Conservation (phyloP, 2,113 vertebrate species). For the Hippocampus abdominalis region DNA sequence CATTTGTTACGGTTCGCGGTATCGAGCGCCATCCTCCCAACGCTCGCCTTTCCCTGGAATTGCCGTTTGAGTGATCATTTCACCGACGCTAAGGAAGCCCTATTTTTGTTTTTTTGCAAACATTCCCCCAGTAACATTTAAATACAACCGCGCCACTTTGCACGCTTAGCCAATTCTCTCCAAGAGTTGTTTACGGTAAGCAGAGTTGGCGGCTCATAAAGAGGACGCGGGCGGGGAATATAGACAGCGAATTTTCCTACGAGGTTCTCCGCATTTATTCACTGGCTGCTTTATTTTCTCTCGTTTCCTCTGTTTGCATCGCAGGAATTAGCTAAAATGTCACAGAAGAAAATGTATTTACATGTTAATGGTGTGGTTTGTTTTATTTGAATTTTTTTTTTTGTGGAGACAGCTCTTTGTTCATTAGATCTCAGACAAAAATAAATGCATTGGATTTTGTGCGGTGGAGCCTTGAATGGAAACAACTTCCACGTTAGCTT, state of each 20-base stretch:
- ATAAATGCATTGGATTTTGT: too few relatives aligned
- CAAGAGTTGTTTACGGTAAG: constrained; percentile 18
- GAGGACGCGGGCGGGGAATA: neutral
- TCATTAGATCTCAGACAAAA: too few relatives aligned
- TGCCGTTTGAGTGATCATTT: constrained; percentile 21
- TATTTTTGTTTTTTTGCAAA: constrained; percentile 27
- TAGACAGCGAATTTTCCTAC: neutral
- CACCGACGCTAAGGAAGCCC: constrained; percentile 15
- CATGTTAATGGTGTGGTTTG: neutral
- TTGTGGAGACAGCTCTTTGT: too few relatives aligned
- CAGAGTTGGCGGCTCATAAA: constrained; percentile 19
- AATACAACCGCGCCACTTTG: constrained; percentile 20
- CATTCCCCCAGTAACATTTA: constrained; percentile 26
- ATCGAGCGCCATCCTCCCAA: neutral
- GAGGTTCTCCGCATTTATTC: neutral
- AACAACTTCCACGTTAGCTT: too few relatives aligned
- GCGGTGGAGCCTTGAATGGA: too few relatives aligned
- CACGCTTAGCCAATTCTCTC: constrained; percentile 25
- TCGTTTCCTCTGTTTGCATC: neutral
- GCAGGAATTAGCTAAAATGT: neutral
- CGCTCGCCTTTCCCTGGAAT: constrained; percentile 10
- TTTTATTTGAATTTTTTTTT: neutral
- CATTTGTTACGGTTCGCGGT: neutral
- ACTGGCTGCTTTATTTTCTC: neutral
- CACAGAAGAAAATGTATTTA: neutral